Evolutionary conservation across 2,113 vertebrate species (phyloP).

Genomic region (Odontesthes bonariensis): DNA sequence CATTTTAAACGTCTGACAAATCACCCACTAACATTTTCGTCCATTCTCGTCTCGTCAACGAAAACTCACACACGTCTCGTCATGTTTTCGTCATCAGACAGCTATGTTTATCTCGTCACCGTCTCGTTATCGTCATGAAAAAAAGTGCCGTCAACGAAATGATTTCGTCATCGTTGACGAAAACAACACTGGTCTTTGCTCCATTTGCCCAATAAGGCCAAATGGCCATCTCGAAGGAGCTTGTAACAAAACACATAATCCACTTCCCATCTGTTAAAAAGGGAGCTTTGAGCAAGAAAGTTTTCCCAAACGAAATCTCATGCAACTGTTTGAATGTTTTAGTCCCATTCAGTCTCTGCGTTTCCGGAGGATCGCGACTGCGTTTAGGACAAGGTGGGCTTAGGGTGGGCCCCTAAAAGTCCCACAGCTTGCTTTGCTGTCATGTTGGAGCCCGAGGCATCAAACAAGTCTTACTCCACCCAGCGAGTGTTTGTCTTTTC

Average conservation of each 20-base stretch:
- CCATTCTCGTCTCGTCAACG: too few relatives aligned
- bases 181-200: background rate
- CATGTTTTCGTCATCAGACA: too few relatives aligned
- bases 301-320: background rate
- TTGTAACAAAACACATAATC: background rate
- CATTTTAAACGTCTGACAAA: too few relatives aligned
- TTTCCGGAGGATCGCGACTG: constrained; percentile 1
- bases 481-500: constrained; percentile 45
- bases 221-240: background rate
- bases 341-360: background rate
- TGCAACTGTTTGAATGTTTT: background rate
- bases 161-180: too few relatives aligned
- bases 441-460: constrained; percentile 56
- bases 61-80: too few relatives aligned
- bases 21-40: too few relatives aligned
- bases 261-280: background rate
- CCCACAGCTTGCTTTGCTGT: constrained; percentile 67
- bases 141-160: too few relatives aligned
- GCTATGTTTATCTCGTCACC: too few relatives aligned
- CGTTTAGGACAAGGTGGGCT: constrained; percentile 43
- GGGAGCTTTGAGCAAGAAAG: background rate
- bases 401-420: too few relatives aligned
- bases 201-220: background rate
- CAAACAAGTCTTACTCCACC: constrained; percentile 49
- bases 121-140: too few relatives aligned